phyloP scores from a whole-genome alignment of 2,797 vertebrate genomes.

The Gastrophryne carolinensis region DNA sequence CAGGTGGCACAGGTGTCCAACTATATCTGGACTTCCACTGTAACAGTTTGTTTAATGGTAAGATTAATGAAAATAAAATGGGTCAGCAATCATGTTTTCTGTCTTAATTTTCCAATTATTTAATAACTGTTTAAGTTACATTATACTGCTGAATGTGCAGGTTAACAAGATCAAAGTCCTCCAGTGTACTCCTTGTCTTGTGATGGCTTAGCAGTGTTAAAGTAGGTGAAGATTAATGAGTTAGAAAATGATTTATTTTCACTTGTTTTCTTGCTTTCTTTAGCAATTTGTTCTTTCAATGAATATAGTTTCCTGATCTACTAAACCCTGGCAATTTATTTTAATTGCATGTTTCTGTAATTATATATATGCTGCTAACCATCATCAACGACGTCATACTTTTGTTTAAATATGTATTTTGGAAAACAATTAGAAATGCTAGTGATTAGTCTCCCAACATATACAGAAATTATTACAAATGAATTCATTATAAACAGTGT shows the following conservation, averaged over 20 bases:
- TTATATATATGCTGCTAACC: too few species aligned
- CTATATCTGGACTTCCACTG: too few species aligned
- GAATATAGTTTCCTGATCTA: background rate
- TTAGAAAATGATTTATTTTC: slow-evolving; percentile 37
- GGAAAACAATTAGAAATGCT: background rate
- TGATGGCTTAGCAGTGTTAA: slow-evolving; percentile 31
- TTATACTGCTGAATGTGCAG: slow-evolving; percentile 15
- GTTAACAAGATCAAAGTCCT: slow-evolving; percentile 32
- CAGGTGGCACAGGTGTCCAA: too few species aligned
- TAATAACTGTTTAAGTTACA: slow-evolving; percentile 7
- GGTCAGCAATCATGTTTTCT: background rate
- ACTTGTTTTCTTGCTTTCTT: slow-evolving; percentile 10
- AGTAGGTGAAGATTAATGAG: slow-evolving; percentile 28
- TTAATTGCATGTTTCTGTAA: background rate
- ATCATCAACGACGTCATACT: too few species aligned
- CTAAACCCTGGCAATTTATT: background rate
- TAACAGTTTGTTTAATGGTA: background rate
- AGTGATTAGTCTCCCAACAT: background rate
- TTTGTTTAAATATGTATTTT: background rate
- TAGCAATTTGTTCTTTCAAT: slow-evolving; percentile 18
- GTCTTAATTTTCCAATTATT: slow-evolving; percentile 4
- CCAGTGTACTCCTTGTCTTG: slow-evolving; percentile 2
- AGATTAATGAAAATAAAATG: background rate
- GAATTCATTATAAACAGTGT: too few species aligned
- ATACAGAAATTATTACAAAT: background rate